These are phyloP conservation scores for Bambusicola thoracicus DNA, from an alignment of 2,113 vertebrate species.

Conservation along the genomic window DNA sequence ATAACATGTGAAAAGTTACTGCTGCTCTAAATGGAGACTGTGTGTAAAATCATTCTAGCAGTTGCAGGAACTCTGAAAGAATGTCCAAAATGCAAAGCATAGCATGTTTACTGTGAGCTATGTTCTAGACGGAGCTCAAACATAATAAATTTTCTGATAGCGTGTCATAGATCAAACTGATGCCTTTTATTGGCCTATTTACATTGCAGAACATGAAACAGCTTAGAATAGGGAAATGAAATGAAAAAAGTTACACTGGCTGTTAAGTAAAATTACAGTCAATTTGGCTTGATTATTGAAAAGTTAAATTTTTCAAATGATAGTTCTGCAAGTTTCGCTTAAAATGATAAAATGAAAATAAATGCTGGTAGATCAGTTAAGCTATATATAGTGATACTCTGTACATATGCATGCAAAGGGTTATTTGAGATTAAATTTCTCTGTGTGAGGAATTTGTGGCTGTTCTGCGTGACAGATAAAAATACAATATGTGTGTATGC, in stretches of 20 bases:
- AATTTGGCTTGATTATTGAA: background rate
- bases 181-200: background rate
- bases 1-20: background rate
- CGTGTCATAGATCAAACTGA: background rate
- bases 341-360: background rate
- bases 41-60: background rate
- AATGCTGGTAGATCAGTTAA: background rate
- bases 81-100: background rate
- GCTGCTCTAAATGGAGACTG: background rate
- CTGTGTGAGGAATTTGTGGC: background rate
- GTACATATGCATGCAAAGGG: background rate
- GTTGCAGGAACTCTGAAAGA: background rate
- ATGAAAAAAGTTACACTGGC: background rate
- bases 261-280: background rate
- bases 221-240: too few species aligned
- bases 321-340: background rate
- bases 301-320: background rate
- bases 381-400: background rate
- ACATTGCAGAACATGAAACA: too few species aligned
- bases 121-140: background rate
- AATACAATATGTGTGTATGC: background rate
- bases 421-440: constrained; percentile 15
- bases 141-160: background rate
- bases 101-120: background rate
- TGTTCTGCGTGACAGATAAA: constrained; percentile 27